Evolutionary conservation across 2,888 invertebrate species (phyloP), one percentile per base, ranked within the genome.

Genomic region (Linyphia triangularis): DNA sequence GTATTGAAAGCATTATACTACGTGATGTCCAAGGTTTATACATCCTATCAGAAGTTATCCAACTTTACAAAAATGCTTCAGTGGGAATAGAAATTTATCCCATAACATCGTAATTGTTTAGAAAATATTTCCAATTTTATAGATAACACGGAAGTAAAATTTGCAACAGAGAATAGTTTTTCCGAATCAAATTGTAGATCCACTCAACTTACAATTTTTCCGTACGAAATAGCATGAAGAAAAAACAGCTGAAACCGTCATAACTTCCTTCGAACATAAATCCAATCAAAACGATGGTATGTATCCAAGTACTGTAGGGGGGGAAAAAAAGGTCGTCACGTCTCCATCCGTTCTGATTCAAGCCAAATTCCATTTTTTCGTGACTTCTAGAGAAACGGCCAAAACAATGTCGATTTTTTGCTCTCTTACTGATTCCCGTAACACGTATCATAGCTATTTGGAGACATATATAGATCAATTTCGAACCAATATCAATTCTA

Each of bases 401-500:
- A 63, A 63, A 77, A 77, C 77, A 77, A 77, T 77, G 77, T 77
- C 37, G 24, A 24, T 51, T 51, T 51, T 51, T 51, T 51, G 13
- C 40, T 77, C 19, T 59, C 37, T 33, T 26, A 40, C 77, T 61
- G 26, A 73, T 30, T n/a, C 57, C 26, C n/a, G n/a, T 24, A 37
- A 77, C 77, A 77, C 77, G 77, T 63, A 63, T 77, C 77, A 77
- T 63, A 26, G 63, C 77, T 63, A 77, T 77, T 77, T 77, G 63
- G 63, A 37, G 63, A 63, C 63, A 70, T 40, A 77, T 77, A 77
- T 77, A 77, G 77, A 63, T 77, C 77, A 63, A 63, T 77, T 77
- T 77, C 77, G 40, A 77, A n/a, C 61, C 77, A 63, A 77, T 63
- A 77, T 40, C 63, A 28, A 24, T 40, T 40, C 63, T 77, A 40